Percentiles rank a stretch among this genome's conserved stretches.
phyloP scores from a whole-genome alignment of 92 coral and sea anemone genomes.

The Phymanthus crucifer region DNA sequence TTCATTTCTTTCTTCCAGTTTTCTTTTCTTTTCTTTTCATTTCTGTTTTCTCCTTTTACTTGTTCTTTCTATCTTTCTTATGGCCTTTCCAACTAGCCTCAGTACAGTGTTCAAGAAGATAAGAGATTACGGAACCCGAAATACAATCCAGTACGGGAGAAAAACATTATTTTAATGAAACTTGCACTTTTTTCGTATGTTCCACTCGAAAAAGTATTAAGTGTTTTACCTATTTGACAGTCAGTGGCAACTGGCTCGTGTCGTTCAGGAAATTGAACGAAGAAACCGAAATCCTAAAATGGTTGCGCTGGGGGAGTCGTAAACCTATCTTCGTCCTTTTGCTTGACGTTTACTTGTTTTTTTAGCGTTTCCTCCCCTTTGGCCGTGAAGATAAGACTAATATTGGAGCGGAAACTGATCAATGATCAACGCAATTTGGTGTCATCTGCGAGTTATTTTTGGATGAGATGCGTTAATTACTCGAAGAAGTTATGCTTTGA shows the following conservation, averaged over 20 bases:
- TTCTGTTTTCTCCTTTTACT: no score
- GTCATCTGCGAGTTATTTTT: not conserved
- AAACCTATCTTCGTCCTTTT: not conserved
- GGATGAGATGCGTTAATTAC: not conserved
- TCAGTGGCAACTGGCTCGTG: not conserved
- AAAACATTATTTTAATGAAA: not conserved
- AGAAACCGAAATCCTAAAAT: slow-evolving; percentile 1
- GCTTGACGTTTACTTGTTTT: no score
- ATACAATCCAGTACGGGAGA: not conserved
- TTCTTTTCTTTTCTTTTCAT: no score
- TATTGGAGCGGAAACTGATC: slow-evolving; percentile 4
- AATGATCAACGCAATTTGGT: not conserved
- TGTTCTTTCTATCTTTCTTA: not conserved
- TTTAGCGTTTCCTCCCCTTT: not conserved
- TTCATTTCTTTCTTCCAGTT: no score
- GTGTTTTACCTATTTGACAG: no score
- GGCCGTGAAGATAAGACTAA: not conserved
- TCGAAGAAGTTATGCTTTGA: not conserved
- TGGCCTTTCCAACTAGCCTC: not conserved
- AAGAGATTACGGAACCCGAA: not conserved
- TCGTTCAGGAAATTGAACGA: slow-evolving; percentile 1
- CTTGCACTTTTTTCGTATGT: not conserved
- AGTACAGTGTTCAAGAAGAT: not conserved
- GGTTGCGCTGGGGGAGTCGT: not conserved
- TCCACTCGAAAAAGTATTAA: no score